Conservation (phyloP, 92 coral and sea anemone genomes). For the Paramuricea clavata region DNA sequence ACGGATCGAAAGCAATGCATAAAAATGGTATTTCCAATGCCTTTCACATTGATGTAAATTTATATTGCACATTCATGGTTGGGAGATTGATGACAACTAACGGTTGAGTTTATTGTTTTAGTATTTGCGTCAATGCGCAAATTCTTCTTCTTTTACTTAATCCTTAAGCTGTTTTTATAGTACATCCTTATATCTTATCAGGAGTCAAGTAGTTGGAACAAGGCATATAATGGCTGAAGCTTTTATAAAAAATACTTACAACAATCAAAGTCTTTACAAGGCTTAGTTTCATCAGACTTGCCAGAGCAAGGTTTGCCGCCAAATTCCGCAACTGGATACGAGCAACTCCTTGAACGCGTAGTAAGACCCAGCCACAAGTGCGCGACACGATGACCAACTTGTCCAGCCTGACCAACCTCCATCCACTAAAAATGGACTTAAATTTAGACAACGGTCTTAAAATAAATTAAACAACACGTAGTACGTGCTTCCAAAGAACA, state of each 20-base stretch:
- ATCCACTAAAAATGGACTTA: constrained; percentile 64
- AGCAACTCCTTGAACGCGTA: constrained; percentile 88
- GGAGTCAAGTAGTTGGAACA: not conserved
- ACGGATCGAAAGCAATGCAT: too few species aligned
- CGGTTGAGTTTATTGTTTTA: too few species aligned
- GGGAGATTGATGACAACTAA: too few species aligned
- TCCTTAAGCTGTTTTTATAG: too few species aligned
- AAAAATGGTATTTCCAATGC: too few species aligned
- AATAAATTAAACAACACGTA: too few species aligned
- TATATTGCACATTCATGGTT: too few species aligned
- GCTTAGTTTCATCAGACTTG: constrained; percentile 80
- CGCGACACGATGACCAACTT: constrained; percentile 94
- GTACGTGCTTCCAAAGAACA: too few species aligned
- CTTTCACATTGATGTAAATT: too few species aligned
- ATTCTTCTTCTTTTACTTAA: too few species aligned
- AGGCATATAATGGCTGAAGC: not conserved
- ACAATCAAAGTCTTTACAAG: constrained; percentile 96
- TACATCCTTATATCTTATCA: not conserved
- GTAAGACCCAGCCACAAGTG: constrained; percentile 92
- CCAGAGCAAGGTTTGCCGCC: constrained; percentile 91
- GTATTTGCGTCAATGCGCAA: too few species aligned
- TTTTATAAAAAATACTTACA: constrained; percentile 72
- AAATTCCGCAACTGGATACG: constrained; percentile 89
- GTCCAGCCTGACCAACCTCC: constrained; percentile 99
- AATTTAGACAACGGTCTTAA: too few species aligned